Conservation (phyloP, 2,888 invertebrate genomes). For the Lutraria lutraria region DNA sequence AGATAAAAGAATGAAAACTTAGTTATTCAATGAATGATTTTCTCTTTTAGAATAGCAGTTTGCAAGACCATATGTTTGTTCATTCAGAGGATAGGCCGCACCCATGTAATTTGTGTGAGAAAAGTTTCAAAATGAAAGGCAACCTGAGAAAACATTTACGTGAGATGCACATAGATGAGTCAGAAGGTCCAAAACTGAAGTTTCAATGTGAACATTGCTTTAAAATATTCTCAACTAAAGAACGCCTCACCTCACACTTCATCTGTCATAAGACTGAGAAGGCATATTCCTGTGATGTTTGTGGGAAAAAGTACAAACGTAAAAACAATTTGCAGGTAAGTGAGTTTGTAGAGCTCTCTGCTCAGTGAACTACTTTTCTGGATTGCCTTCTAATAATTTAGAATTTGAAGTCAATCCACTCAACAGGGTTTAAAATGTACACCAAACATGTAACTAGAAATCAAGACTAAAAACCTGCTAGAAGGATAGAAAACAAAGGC, state of each 20-base stretch:
- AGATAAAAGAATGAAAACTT: too few species aligned
- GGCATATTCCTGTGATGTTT: constrained; percentile 55
- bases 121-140: constrained; percentile 51
- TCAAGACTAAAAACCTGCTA: too few species aligned
- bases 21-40: too few species aligned
- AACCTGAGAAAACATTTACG: constrained; percentile 52
- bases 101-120: constrained; percentile 46
- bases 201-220: constrained; percentile 62
- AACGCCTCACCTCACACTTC: constrained; percentile 55
- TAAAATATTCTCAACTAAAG: constrained; percentile 52
- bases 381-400: not conserved
- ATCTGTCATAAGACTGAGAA: constrained; percentile 57
- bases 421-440: not conserved
- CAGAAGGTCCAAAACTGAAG: constrained; percentile 18
- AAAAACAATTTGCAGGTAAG: constrained; percentile 50
- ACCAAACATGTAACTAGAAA: too few species aligned
- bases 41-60: constrained; percentile 45
- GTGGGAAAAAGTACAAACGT: constrained; percentile 58
- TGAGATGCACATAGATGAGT: constrained; percentile 39
- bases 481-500: too few species aligned
- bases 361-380: not conserved
- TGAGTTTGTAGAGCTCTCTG: not conserved
- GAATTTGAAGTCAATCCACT: not conserved
- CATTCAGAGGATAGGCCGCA: constrained; percentile 52
- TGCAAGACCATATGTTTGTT: constrained; percentile 49